phyloP scores from a whole-genome alignment of 2,888 invertebrate species.

The Gortyna flavago region DNA sequence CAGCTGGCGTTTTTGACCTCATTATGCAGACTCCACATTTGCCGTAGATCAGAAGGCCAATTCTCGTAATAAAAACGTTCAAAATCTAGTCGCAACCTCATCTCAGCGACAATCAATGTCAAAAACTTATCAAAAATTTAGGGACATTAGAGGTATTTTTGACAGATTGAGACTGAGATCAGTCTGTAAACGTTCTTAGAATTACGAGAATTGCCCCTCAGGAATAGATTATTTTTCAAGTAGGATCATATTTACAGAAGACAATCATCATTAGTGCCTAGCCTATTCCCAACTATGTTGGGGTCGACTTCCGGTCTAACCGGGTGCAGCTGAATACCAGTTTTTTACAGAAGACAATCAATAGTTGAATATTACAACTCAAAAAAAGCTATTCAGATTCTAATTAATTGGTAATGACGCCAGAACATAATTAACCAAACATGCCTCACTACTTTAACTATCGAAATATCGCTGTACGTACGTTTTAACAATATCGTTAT shows the following conservation, averaged over 20 bases:
- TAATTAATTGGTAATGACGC: neutral
- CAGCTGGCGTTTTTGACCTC: slow-evolving; percentile 15
- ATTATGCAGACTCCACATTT: neutral
- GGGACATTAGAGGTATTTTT: no score
- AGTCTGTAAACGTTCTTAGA: no score
- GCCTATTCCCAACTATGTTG: no score
- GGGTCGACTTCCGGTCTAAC: no score
- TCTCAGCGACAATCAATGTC: no score
- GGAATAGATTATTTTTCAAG: neutral
- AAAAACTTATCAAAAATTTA: no score
- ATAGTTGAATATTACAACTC: neutral
- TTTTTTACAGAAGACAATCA: neutral
- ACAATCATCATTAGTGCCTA: no score
- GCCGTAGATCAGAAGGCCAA: neutral
- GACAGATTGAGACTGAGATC: no score
- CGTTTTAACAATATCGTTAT: slow-evolving; percentile 10
- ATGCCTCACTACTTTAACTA: neutral
- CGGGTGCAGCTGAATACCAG: no score
- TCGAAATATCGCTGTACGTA: neutral
- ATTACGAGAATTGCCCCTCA: neutral
- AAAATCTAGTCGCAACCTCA: no score
- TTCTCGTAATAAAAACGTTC: no score
- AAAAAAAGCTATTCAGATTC: neutral
- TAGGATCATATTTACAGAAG: neutral
- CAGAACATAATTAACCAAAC: neutral